Percentiles rank a stretch among this genome's conserved stretches.
These are phyloP conservation scores for Dasyprocta punctata DNA, from an alignment of 2,113 vertebrate species.

Conservation along the genomic window DNA sequence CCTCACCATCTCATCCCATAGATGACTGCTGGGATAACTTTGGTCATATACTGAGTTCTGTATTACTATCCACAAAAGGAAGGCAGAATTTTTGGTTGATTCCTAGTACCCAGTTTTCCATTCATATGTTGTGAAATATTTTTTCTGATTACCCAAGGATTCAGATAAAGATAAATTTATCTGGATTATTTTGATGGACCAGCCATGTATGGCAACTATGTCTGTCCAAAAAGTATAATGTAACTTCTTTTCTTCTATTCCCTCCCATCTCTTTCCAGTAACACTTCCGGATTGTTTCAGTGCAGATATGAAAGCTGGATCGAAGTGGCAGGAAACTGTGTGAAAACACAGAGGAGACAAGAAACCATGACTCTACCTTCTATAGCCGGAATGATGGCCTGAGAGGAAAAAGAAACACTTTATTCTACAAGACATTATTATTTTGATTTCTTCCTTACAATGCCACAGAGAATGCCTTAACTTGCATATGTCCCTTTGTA, in stretches of 20 bases:
- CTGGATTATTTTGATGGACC: neutral
- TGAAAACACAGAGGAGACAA: neutral
- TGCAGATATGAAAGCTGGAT: no score
- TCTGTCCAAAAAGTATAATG: accelerated
- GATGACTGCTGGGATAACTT: neutral
- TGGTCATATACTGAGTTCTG: neutral
- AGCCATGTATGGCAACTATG: neutral
- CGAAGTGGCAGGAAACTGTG: neutral
- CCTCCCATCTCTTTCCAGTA: neutral
- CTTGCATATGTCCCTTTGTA: neutral
- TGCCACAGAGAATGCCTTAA: neutral
- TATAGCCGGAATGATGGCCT: neutral
- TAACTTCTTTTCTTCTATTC: neutral
- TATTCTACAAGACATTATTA: neutral
- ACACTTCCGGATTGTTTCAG: neutral
- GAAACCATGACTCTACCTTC: neutral
- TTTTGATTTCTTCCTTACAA: neutral
- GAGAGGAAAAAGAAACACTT: neutral
- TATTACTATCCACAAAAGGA: neutral
- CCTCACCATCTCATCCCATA: neutral
- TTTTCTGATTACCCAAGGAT: neutral
- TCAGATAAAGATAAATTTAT: neutral
- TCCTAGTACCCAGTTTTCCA: neutral
- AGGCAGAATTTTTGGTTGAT: neutral
- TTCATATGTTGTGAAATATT: neutral